Conservation (phyloP, 2,113 vertebrate species). For the Gallinago jamesoni region DNA sequence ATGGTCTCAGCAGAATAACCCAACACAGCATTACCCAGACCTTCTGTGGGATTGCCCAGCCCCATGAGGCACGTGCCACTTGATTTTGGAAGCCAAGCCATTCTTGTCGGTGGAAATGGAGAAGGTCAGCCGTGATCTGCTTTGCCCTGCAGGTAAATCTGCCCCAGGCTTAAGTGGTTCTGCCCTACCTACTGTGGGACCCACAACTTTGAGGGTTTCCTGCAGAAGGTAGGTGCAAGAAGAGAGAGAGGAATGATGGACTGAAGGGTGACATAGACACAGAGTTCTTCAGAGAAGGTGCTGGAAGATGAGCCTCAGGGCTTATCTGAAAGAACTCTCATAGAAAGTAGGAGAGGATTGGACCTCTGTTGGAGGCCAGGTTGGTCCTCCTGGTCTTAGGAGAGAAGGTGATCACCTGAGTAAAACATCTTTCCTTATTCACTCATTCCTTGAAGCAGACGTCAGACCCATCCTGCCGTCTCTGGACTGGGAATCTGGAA, state of each 20-base stretch:
- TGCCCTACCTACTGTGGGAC: not conserved
- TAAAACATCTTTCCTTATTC: not conserved
- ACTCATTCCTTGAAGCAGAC: not conserved
- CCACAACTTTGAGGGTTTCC: not conserved
- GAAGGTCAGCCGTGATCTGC: not conserved
- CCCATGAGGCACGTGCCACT: accelerated
- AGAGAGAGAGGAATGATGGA: not conserved
- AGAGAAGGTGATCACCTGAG: not conserved
- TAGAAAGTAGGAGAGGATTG: not conserved
- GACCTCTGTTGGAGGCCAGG: not conserved
- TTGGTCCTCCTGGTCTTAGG: not conserved
- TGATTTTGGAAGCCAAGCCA: not conserved
- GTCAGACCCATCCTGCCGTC: not conserved
- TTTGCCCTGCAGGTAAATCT: not conserved
- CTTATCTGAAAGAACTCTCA: not conserved
- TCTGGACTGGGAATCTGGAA: not conserved
- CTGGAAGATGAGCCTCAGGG: not conserved
- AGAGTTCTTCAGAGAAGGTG: not conserved
- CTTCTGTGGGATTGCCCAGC: not conserved
- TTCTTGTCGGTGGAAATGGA: too few species aligned
- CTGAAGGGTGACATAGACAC: not conserved
- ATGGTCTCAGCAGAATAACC: not conserved
- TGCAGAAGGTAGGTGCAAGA: not conserved
- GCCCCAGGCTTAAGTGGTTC: not conserved
- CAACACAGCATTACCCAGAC: not conserved